phyloP scores from a whole-genome alignment of 2,113 vertebrate genomes.

The Varanus komodoensis region DNA sequence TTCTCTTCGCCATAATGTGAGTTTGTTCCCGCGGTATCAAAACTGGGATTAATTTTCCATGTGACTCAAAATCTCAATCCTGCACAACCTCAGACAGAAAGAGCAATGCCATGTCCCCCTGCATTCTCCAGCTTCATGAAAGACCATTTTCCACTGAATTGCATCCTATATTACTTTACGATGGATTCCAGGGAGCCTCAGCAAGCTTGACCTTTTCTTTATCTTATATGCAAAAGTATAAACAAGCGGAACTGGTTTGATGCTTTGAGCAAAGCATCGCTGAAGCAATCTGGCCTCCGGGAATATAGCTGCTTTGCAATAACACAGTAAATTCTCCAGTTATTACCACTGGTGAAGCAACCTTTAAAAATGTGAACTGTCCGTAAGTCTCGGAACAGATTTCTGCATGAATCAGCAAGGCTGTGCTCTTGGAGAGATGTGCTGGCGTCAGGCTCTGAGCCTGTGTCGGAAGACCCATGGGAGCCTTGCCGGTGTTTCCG shows the following conservation, averaged over 20 bases:
- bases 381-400: background rate
- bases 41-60: background rate
- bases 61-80: background rate
- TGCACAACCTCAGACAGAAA: no score
- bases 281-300: background rate
- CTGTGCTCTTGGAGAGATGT: background rate
- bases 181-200: no score
- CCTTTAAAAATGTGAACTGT: background rate
- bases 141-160: no score
- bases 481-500: background rate
- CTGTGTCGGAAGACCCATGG: background rate
- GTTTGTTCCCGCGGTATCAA: background rate
- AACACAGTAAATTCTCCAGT: background rate
- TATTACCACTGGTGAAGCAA: background rate
- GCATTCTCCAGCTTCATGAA: no score
- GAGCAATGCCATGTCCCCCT: no score
- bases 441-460: background rate
- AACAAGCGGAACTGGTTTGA: background rate
- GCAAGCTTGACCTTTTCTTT: background rate
- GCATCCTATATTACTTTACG: no score
- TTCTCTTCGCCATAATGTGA: background rate
- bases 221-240: background rate
- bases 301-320: background rate
- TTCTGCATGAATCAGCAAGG: background rate
- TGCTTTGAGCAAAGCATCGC: background rate